phyloP scores from a whole-genome alignment of 37 sponge, comb jelly and placozoan species.

The Crambe crambe region DNA sequence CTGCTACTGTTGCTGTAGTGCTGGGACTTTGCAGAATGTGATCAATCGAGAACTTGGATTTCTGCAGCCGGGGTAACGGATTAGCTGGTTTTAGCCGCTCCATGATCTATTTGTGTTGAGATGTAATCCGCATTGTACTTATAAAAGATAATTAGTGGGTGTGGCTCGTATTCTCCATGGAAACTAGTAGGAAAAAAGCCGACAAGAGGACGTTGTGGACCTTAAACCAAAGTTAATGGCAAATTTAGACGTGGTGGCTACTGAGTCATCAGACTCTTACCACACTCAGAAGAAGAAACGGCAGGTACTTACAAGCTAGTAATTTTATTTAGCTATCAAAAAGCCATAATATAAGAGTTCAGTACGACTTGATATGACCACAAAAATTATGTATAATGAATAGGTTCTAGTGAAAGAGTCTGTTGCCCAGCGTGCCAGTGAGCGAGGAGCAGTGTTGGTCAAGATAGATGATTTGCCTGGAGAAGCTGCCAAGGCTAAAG shows the following conservation, averaged over 20 bases:
- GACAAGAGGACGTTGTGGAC: no score
- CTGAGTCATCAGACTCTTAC: neutral
- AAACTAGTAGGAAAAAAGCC: no score
- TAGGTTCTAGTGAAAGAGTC: conserved; percentile 7
- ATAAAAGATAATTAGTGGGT: no score
- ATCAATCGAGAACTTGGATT: conserved; percentile 2
- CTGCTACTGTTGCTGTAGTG: neutral
- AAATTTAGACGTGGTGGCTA: neutral
- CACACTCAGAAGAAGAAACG: neutral
- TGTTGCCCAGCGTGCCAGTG: conserved; percentile 17
- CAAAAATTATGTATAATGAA: conserved; percentile 9
- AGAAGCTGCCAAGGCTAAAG: neutral
- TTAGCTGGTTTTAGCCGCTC: neutral
- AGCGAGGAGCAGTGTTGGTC: conserved; percentile 18
- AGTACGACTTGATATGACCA: neutral
- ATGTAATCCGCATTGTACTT: no score
- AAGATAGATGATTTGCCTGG: conserved; percentile 10
- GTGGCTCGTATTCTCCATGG: no score
- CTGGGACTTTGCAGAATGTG: neutral
- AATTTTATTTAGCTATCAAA: neutral
- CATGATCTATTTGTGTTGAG: no score
- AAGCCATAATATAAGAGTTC: neutral
- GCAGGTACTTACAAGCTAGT: neutral
- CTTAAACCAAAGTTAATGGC: neutral
- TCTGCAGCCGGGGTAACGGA: no score